Conservation (phyloP, 2,888 invertebrate genomes). For the Hanleya hanleyi region DNA sequence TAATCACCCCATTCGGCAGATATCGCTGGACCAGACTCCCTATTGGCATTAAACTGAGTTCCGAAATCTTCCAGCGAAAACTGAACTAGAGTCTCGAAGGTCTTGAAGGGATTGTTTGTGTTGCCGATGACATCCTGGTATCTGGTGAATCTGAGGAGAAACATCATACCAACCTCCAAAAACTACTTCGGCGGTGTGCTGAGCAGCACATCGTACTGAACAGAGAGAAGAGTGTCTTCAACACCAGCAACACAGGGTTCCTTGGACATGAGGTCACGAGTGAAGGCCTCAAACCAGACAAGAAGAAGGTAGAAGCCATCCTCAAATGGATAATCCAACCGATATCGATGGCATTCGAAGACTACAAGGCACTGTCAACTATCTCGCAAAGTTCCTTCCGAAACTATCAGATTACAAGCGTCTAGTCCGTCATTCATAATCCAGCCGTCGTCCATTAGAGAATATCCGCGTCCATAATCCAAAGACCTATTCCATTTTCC, state of each 20-base stretch:
- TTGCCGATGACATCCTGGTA: too few species aligned
- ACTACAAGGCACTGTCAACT: constrained; percentile 14
- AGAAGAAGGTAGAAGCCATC: constrained; percentile 13
- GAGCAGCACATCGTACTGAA: too few species aligned
- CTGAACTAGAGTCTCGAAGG: constrained; percentile 1
- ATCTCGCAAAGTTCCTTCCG: constrained; percentile 15
- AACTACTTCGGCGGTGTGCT: neutral
- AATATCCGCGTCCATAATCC: too few species aligned
- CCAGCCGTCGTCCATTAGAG: too few species aligned
- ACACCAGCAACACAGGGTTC: neutral
- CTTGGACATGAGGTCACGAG: neutral
- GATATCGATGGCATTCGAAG: constrained; percentile 3
- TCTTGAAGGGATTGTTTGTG: constrained; percentile 14
- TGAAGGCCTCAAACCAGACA: neutral
- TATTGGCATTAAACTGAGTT: too few species aligned
- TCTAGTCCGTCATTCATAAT: too few species aligned
- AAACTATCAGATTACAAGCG: constrained; percentile 3
- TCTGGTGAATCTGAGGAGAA: too few species aligned
- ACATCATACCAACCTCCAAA: too few species aligned
- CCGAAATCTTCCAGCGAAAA: constrained; percentile 18
- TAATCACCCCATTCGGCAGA: too few species aligned
- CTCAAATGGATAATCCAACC: neutral
- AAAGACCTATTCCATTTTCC: too few species aligned
- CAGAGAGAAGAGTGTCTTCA: constrained; percentile 8
- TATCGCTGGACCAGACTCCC: constrained; percentile 7